Evolutionary conservation across 1,140 invertebrate genomes (phyloP).

Genomic region (Drosophila albomicans): DNA sequence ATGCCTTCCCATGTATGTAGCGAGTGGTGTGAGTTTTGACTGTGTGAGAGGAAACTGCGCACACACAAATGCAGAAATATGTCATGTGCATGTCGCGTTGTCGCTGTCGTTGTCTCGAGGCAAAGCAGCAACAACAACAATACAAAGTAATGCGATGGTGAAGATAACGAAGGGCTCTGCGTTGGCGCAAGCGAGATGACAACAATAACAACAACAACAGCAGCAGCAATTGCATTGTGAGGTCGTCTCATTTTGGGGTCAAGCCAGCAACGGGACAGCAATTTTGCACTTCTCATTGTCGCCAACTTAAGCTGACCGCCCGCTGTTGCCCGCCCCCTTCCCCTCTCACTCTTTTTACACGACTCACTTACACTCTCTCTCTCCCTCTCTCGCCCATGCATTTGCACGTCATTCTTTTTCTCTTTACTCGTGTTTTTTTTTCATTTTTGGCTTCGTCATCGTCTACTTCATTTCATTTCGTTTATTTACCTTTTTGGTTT

Average conservation of each 20-base stretch:
- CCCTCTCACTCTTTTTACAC: too few relatives aligned
- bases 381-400: too few relatives aligned
- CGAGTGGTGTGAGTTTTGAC: too few relatives aligned
- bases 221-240: background rate
- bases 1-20: too few relatives aligned
- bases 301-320: background rate
- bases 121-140: background rate
- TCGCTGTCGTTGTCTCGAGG: background rate
- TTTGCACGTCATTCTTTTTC: too few relatives aligned
- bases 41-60: background rate
- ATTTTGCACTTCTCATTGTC: background rate
- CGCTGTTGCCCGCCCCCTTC: too few relatives aligned
- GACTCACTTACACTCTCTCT: too few relatives aligned
- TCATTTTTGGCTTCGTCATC: background rate
- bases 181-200: background rate
- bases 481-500: constrained; percentile 21
- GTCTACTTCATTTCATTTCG: constrained; percentile 10
- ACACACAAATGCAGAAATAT: constrained; percentile 1
- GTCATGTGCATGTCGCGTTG: background rate
- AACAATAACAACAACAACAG: background rate
- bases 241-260: background rate
- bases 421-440: background rate
- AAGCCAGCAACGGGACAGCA: background rate
- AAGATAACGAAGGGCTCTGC: too few relatives aligned
- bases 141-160: background rate